Conservation (phyloP, 2,797 vertebrate genomes). For the Stomatorhinus walkeri region DNA sequence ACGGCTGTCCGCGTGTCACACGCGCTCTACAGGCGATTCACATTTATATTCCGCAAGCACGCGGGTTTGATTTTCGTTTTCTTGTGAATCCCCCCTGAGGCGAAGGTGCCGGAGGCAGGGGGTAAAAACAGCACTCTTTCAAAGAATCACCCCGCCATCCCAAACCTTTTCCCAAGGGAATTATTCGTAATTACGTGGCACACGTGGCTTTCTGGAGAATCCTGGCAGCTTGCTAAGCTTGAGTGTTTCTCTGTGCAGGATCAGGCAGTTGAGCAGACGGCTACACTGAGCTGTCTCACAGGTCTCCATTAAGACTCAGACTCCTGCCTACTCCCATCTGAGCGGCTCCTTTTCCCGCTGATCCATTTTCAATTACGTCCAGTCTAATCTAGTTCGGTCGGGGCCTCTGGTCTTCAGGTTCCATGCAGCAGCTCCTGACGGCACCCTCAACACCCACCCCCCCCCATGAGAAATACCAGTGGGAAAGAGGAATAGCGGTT, state of each 20-base stretch:
- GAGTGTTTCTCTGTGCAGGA: not conserved
- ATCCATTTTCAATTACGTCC: constrained; percentile 25
- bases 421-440: not conserved
- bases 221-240: not conserved
- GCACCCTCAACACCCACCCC: not conserved
- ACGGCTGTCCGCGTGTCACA: not conserved
- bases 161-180: not conserved
- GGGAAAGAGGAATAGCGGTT: not conserved
- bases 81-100: not conserved
- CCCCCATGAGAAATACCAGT: not conserved
- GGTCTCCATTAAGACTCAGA: not conserved
- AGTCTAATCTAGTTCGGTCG: not conserved
- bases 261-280: not conserved
- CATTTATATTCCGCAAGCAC: not conserved
- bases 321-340: not conserved
- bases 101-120: not conserved
- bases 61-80: not conserved
- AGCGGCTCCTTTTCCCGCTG: constrained; percentile 12
- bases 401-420: not conserved
- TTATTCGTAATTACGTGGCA: not conserved
- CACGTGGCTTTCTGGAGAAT: not conserved
- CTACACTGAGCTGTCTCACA: not conserved
- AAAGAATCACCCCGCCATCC: not conserved
- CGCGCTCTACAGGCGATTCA: not conserved
- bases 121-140: not conserved